Evolutionary conservation across 2,888 invertebrate species (phyloP), one percentile per base, ranked within the genome.

Genomic region (Sinopyrophorus schimmeli): DNA sequence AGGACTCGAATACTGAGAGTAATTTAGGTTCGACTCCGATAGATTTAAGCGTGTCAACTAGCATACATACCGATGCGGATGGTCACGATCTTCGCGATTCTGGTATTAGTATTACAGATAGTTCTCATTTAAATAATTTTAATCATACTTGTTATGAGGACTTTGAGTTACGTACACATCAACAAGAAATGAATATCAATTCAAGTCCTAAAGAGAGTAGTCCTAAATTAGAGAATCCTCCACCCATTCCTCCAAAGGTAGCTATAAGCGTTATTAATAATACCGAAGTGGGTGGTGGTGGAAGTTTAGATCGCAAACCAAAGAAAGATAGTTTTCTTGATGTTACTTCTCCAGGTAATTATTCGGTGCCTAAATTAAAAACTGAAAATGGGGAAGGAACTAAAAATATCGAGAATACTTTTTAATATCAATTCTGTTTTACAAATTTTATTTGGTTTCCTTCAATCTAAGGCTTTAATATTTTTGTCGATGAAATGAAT

Each of bases 31-130:
- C 55, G 1, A 61, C 65, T 1, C 55, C 63, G 3, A 66, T 60
- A 40, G 62, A 59, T 32, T 56, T 68, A 5, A 59, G 57, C 3
- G 46, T 51, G 5, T 48, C 54, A 7, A 54, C 59, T 12, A 59
- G 47, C n/a, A n/a, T n/a, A n/a, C 57, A 52, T 23, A 42, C 54
- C 2, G 61, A 63, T 5, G 27, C 53, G 5, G 68, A 68, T 17
- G 61, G 63, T 40, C 72, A 77, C 42, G 80, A 80, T 58, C 67
- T 80, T 6, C 72, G 80, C 3, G 81, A 81, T 63, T 80, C 80
- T 2, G 80, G 80, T 2, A 73, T 72, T 27, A 74, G 74, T 58
- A 71, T 74, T 58, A 67, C 73, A 1, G 74, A 74, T 47, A 64
- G 68, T 31, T 60, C 67, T 6, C 68, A 65, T 41, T 48, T 73